Base-by-base conservation (phyloP, 2,113 vertebrate species). In the Nycticryphes semicollaris region DNA sequence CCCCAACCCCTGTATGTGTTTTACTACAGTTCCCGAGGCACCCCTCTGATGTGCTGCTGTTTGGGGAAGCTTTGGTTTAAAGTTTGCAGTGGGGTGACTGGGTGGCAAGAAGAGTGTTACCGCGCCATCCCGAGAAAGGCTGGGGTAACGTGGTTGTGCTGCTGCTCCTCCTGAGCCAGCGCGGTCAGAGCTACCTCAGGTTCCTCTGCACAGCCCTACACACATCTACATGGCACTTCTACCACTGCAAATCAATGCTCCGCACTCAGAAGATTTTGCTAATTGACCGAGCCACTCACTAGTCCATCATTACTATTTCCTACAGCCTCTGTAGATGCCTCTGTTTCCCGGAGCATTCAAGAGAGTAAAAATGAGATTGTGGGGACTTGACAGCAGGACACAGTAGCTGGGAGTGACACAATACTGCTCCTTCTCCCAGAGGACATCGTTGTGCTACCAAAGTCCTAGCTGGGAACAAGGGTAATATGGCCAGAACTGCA, bases 341-440 rank as follows among this genome's bases (percentile, higher is more conserved):
- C 51, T 19, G 20, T 66, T 83, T 95, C 45, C 57, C 70, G 87
- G 45, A 88, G 67, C 88, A 90, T 76, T 85, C 62, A 83, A 68
- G 78, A 91, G 54, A 75, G 20, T 54, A 76, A 94, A 89, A 76
- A 95, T 87, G 89, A 94, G 69, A 80, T 82, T 90, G 54, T 53
- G 53, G 23, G 20, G 57, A 59, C 70, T 35, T 60, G 37, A 41
- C 12, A 50, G 81, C 35, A 91, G 62, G 54, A 76, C 82, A 80
- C 85, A 88, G 70, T 18, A 93, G 67, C 74, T 83, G 84, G 25
- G 53, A 83, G 84, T 45, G 66, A 66, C 11, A 45, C 25, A 69
- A 17, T 33, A 43, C 23, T 51, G 50, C 25, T 90, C n/a, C 89
- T 88, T 63, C 79, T 86, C 68, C 31, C 31, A 77, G 63, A 85